Evolutionary conservation across 2,113 vertebrate genomes (phyloP).

Genomic region (Megaceryle maxima): DNA sequence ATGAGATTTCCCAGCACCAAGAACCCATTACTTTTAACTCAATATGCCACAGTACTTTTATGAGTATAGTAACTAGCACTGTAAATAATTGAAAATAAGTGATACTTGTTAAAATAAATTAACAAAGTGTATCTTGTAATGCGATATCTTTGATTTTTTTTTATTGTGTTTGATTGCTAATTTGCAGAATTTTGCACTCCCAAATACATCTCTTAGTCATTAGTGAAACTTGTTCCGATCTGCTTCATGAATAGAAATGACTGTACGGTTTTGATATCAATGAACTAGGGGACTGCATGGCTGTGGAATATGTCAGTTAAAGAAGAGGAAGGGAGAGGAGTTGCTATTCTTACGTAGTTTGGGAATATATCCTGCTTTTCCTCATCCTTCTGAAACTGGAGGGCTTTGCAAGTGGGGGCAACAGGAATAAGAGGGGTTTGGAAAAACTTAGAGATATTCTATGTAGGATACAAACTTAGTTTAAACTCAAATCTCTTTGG

Average conservation of each 20-base stretch:
- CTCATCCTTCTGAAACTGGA: not conserved
- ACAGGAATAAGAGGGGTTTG: not conserved
- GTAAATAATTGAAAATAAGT: conserved; percentile 74
- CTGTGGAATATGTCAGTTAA: not conserved
- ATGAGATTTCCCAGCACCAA: conserved; percentile 33
- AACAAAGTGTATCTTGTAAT: conserved; percentile 65
- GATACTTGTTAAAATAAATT: conserved; percentile 70
- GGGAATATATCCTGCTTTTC: not conserved
- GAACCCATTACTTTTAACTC: conserved; percentile 65
- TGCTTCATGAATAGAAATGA: conserved; percentile 50
- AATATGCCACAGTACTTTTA: conserved; percentile 43
- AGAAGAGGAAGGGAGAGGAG: not conserved
- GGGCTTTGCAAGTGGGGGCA: not conserved
- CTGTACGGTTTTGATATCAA: not conserved
- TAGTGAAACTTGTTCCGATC: conserved; percentile 54
- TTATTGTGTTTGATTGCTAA: conserved; percentile 66
- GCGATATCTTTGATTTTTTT: conserved; percentile 49
- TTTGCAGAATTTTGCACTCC: conserved; percentile 44
- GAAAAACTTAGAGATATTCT: not conserved
- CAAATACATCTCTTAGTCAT: conserved; percentile 49
- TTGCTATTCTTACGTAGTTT: not conserved
- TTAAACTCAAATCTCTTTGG: not conserved
- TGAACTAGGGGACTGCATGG: not conserved
- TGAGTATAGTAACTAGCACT: conserved; percentile 49
- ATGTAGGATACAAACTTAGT: not conserved